phyloP scores from a whole-genome alignment of 1,140 invertebrate species.

The Amphibalanus amphitrite region DNA sequence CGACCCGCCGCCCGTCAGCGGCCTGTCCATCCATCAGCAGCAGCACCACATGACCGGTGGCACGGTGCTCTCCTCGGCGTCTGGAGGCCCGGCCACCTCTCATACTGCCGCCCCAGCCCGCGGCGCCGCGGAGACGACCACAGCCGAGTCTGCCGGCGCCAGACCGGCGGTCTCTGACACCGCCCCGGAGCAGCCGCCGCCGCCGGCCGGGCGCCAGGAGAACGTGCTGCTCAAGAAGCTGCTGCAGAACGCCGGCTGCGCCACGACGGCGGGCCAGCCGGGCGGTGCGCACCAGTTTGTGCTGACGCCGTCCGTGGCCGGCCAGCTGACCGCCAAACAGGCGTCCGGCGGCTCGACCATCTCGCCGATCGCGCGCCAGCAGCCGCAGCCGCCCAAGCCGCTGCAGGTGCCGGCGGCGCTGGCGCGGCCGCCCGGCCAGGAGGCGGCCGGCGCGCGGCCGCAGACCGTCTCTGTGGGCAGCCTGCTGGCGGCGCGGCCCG shows the following conservation, averaged over 20 bases:
- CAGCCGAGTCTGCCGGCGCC: no score
- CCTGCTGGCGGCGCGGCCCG: background rate
- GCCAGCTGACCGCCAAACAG: background rate
- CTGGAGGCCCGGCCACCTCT: conserved; percentile 5
- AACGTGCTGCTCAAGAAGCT: conserved; percentile 74
- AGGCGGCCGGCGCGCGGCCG: no score
- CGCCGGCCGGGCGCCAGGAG: background rate
- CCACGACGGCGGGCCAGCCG: conserved; percentile 15
- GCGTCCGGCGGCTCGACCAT: conserved; percentile 7
- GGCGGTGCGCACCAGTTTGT: background rate
- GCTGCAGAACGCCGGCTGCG: conserved; percentile 61
- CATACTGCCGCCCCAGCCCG: conserved; percentile 4
- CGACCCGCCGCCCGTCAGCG: conserved; percentile 4
- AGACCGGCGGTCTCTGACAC: no score
- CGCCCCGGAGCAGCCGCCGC: no score
- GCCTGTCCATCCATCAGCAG: background rate
- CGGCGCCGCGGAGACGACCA: conserved; percentile 7
- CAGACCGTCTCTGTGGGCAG: no score
- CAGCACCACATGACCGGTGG: background rate
- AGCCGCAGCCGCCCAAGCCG: conserved; percentile 8
- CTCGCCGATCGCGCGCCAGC: conserved; percentile 9
- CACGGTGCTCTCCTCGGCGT: background rate
- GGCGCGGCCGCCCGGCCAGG: background rate
- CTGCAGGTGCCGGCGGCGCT: background rate
- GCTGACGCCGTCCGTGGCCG: background rate